Base-by-base conservation (phyloP, 1,140 invertebrate species). In the Drosophila teissieri region DNA sequence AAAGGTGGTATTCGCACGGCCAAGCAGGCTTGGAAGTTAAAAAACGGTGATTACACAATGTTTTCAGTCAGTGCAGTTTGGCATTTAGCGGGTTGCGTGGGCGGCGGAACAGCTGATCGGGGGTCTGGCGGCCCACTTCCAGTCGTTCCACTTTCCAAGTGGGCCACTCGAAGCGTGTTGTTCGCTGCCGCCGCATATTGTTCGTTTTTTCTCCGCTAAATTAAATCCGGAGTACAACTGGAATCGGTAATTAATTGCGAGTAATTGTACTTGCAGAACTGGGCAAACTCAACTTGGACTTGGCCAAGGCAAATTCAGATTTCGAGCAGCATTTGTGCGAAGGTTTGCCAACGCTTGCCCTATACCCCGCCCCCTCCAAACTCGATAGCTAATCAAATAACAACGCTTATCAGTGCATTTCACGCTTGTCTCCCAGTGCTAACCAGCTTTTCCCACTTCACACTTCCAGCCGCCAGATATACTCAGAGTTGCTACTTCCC, bases 261-360 rank as follows among this genome's bases (percentile, higher is more conserved):
- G 27, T 5, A n/a, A 52, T 68, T 40, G 51, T 61, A 55, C 36
- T 90, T 91, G 42, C 80, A 91, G 90, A 91, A 61, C 69, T 91
- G 44, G 80, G 80, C 27, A 91, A 91, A 88, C 58, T 91, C 19
- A 84, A 91, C 45, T 79, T 91, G 75, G 88, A 91, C 61, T 64
- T 91, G 63, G 84, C 89, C 39, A 81, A 89, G 75, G 83, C 83
- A 12, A 91, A 91, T 57, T 75, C 85, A 39, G 90, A 91, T 52
- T 91, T 91, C 56, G 80, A 91, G 53, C 90, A 91, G 57, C 90
- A 91, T 82, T 73, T 91, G 70, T 91, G 86, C 39, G 91, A 91
- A 91, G 90, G 90, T 91, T 61, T 51, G 48, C 8, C 10, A 31
- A 31, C 14, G 52, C 27, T 31, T 37, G 34, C 53, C 40, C 24